Evolutionary conservation across 2,888 invertebrate genomes (phyloP).

Genomic region (Blera fallax): DNA sequence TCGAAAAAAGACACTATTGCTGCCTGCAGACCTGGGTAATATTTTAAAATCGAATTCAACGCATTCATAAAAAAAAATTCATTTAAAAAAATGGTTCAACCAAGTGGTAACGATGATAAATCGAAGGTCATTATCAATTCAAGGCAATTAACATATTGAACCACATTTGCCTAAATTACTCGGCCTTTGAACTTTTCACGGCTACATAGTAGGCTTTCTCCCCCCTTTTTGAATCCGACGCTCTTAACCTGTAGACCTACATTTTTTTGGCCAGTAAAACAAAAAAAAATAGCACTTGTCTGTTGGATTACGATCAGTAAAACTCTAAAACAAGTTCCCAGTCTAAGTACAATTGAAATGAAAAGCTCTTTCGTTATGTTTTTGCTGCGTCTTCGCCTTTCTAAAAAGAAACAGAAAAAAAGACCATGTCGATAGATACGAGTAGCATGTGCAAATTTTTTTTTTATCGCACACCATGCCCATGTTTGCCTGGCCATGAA

Average conservation of each 20-base stretch:
- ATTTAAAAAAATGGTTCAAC: constrained; percentile 1
- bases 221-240: not conserved
- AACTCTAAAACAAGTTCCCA: constrained; percentile 53
- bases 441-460: constrained; percentile 51
- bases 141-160: constrained; percentile 32
- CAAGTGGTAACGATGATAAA: not conserved
- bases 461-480: constrained; percentile 30
- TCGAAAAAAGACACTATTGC: not conserved
- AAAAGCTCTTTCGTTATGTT: constrained; percentile 41
- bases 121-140: constrained; percentile 46
- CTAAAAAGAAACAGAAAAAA: constrained; percentile 3
- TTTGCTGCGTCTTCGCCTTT: constrained; percentile 27
- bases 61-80: not conserved
- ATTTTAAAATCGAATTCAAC: not conserved
- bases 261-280: constrained; percentile 35
- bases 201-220: constrained; percentile 1
- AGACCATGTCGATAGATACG: constrained; percentile 25
- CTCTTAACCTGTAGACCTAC: constrained; percentile 64
- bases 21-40: not conserved
- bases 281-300: not conserved
- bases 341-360: constrained; percentile 49
- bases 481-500: constrained; percentile 46
- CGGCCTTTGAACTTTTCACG: constrained; percentile 27
- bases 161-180: constrained; percentile 5
- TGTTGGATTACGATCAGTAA: constrained; percentile 32